Base-by-base conservation (phyloP, 2,888 invertebrate genomes). In the Apotomis turbidana region DNA sequence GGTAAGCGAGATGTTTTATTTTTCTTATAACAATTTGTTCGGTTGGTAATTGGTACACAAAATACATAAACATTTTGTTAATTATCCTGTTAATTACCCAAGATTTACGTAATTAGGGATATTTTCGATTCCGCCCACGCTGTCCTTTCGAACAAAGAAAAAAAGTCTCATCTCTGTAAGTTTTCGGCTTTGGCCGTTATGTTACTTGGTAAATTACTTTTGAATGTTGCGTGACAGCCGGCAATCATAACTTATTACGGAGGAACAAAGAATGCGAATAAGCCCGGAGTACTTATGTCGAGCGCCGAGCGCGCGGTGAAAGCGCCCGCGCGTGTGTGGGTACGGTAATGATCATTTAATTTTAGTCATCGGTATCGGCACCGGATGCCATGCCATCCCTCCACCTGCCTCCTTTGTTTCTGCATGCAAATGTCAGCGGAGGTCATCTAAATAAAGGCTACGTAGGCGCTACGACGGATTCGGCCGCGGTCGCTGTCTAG, bases 401-500 rank as follows among this genome's bases (percentile, higher is more conserved):
- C 72, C 84, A 93, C 92, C 93, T 93, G 93, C 87, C 89, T 88
- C 86, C 90, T 93, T 92, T 93, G 92, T 93, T 91, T 91, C 89
- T 90, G 85, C 85, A 86, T 83, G 87, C 88, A 90, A 93, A 93
- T 92, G 93, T 92, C 93, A 90, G 85, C 80, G 81, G 90, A 93
- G 93, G 92, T 93, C 92, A 89, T 93, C 92, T 92, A 92, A 93
- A 93, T 92, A 90, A 89, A 91, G 88, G 87, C 85, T 85, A 79
- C 87, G 84, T 85, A 88, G 88, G 90, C 88, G 85, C 87, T 75
- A 67, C 66, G 74, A 58, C 85, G 84, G 85, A 87, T 89, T 91
- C 83, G 90, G 90, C 86, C 83, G 85, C 87, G 89, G 87, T 90
- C 89, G 87, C 84, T 86, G 93, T 91, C 92, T 92, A 92, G 93